Conservation (phyloP, 2,888 invertebrate genomes). For the Nudaria mundana region DNA sequence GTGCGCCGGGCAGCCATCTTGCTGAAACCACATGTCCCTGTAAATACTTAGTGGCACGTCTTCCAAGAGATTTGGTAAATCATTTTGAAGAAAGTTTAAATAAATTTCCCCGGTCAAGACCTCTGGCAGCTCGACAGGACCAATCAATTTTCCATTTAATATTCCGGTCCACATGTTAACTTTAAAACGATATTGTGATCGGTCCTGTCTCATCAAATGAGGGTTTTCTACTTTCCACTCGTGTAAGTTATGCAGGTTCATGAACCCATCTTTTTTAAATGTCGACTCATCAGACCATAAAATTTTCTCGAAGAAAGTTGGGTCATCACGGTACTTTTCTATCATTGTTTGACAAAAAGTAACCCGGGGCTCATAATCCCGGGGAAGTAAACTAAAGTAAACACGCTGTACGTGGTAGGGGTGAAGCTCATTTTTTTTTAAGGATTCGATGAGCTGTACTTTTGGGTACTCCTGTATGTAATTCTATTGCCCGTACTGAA, state of each 20-base stretch:
- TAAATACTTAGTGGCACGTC: neutral
- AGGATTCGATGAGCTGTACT: neutral
- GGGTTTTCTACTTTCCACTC: too few relatives aligned
- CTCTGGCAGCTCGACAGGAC: neutral
- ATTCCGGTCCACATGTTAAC: conserved; percentile 2
- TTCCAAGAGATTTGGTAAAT: neutral
- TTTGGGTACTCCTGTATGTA: neutral
- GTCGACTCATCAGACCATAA: conserved; percentile 1
- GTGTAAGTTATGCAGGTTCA: too few relatives aligned
- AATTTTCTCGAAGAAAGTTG: neutral
- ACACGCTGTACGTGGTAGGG: conserved; percentile 1
- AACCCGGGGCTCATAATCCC: neutral
- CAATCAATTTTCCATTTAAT: neutral
- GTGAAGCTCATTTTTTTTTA: neutral
- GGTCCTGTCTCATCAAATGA: neutral
- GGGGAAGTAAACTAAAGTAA: neutral
- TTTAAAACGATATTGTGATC: neutral
- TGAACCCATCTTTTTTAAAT: too few relatives aligned
- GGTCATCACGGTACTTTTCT: neutral
- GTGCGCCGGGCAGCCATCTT: neutral
- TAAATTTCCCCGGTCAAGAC: too few relatives aligned
- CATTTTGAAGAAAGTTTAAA: neutral
- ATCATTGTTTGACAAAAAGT: neutral
- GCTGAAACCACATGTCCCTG: too few relatives aligned
- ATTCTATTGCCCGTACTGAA: neutral